Evolutionary conservation across 2,797 vertebrate genomes (phyloP).

Genomic region (Karalla daura): DNA sequence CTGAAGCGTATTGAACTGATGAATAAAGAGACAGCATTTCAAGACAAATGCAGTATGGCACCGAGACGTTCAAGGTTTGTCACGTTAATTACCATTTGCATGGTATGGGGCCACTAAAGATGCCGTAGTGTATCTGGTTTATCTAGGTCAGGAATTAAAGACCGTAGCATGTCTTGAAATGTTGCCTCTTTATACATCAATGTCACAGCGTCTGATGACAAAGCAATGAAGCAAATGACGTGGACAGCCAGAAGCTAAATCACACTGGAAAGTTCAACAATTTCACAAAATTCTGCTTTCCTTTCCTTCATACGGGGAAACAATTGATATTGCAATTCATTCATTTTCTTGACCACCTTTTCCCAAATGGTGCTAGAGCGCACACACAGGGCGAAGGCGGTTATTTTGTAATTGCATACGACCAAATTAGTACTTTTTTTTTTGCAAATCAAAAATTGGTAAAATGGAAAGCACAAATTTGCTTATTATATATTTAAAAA

Average conservation of each 20-base stretch:
- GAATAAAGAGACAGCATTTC: conserved; percentile 52
- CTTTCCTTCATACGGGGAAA: conserved; percentile 16
- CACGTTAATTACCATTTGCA: not conserved
- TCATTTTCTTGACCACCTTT: too few species aligned
- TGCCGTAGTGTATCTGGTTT: not conserved
- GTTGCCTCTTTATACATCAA: conserved; percentile 50
- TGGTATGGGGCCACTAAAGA: not conserved
- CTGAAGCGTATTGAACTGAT: conserved; percentile 14
- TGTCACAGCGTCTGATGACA: conserved; percentile 27
- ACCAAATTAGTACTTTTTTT: not conserved
- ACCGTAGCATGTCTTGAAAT: conserved; percentile 27
- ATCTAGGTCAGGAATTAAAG: not conserved
- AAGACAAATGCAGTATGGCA: conserved; percentile 1
- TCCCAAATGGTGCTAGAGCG: too few species aligned
- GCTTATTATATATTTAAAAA: conserved; percentile 16
- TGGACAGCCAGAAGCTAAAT: conserved; percentile 46
- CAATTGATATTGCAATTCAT: not conserved
- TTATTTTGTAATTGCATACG: too few species aligned
- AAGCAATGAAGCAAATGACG: conserved; percentile 39
- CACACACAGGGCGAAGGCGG: too few species aligned
- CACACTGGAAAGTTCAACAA: conserved; percentile 3
- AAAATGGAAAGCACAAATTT: conserved; percentile 66
- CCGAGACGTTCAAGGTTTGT: not conserved
- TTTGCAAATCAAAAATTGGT: not conserved
- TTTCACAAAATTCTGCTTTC: conserved; percentile 59